Evolutionary conservation across 2,888 invertebrate genomes (phyloP), one percentile per base, ranked within the genome.

Genomic region (Chromoteleia sp.): DNA sequence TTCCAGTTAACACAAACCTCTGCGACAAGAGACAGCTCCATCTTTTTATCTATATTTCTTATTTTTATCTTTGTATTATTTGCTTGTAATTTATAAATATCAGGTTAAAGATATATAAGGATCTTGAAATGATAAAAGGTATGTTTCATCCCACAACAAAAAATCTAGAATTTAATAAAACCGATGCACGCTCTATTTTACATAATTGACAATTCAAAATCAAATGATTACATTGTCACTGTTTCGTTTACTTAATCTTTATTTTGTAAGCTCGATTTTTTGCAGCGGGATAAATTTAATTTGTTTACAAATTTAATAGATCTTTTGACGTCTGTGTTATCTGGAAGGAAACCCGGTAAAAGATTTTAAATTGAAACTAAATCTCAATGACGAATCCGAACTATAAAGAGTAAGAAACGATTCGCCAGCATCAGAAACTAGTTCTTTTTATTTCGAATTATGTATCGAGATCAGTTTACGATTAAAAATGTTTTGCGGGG

Each of bases 1-100:
- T 74, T 65, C 65, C 63, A 29, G 74, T 48, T 74, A 74, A 65
- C 45, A 74, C 65, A 74, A 74, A 74, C 45, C n/a, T 56, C 25
- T n/a, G n/a, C n/a, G n/a, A n/a, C n/a, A n/a, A n/a, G n/a, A n/a
- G n/a, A n/a, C n/a, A n/a, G n/a, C n/a, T n/a, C n/a, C n/a, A n/a
- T n/a, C n/a, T n/a, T n/a, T n/a, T n/a, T n/a, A n/a, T n/a, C n/a
- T n/a, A n/a, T n/a, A n/a, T n/a, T n/a, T n/a, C n/a, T n/a, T n/a
- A n/a, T n/a, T n/a, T n/a, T n/a, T n/a, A n/a, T n/a, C n/a, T n/a
- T n/a, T n/a, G n/a, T n/a, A n/a, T n/a, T n/a, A n/a, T n/a, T n/a
- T n/a, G n/a, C n/a, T n/a, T n/a, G 33, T 7, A 33, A 33, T 33
- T 2, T 25, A 25, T 6, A 59, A 43, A n/a, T 58, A n/a, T 43